Evolutionary conservation across 2,113 vertebrate species (phyloP).

Genomic region (Microtus pennsylvanicus): DNA sequence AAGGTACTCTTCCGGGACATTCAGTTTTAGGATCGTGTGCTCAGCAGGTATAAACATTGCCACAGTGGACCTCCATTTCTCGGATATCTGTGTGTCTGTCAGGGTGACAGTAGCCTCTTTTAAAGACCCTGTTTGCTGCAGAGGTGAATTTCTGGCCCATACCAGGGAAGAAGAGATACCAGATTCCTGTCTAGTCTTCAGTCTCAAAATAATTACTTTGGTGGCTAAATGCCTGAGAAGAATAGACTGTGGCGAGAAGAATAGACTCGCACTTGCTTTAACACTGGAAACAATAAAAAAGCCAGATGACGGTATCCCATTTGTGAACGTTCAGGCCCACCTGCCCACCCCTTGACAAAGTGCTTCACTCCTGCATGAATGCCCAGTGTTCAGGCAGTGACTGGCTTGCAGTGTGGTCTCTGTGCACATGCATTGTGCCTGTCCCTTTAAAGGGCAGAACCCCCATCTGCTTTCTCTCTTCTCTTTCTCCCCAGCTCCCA

Average conservation of each 20-base stretch:
- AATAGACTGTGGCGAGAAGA: not conserved
- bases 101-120: not conserved
- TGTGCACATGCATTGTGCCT: too few species aligned
- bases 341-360: too few species aligned
- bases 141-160: not conserved
- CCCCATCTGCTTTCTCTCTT: too few species aligned
- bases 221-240: not conserved
- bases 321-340: too few species aligned
- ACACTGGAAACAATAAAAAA: slow-evolving; percentile 17
- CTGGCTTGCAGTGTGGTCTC: too few species aligned
- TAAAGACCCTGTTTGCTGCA: not conserved
- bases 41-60: not conserved
- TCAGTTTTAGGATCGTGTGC: not conserved
- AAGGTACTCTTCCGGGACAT: not conserved
- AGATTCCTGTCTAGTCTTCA: not conserved
- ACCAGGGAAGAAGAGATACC: not conserved
- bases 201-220: not conserved
- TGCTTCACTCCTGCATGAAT: too few species aligned
- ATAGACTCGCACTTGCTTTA: slow-evolving; percentile 4
- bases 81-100: not conserved
- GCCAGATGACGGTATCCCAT: not conserved
- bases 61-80: not conserved
- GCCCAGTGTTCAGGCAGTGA: too few species aligned
- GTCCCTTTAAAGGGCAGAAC: too few species aligned
- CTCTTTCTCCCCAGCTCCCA: too few species aligned